Conservation (phyloP, 2,888 invertebrate species). For the Rhopalosiphum nymphaeae region DNA sequence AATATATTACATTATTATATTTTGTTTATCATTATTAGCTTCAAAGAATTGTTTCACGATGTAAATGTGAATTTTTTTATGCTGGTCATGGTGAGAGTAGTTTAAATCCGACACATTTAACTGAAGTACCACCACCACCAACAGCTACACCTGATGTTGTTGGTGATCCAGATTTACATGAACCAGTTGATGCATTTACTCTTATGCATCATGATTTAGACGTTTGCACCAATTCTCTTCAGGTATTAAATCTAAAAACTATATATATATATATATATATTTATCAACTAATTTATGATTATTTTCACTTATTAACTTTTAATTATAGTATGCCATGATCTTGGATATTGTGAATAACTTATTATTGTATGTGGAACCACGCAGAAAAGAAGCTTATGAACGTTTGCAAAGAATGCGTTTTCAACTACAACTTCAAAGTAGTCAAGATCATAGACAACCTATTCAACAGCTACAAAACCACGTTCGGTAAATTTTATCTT, state of each 20-base stretch:
- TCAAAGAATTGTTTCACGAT: constrained; percentile 86
- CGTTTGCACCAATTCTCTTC: constrained; percentile 95
- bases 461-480: constrained; percentile 92
- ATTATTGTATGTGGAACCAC: constrained; percentile 95
- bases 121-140: constrained; percentile 78
- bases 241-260: constrained; percentile 73
- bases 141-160: constrained; percentile 83
- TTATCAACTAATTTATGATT: constrained; percentile 65
- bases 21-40: constrained; percentile 74
- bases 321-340: constrained; percentile 90
- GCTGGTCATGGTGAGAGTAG: constrained; percentile 90
- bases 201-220: constrained; percentile 98
- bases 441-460: constrained; percentile 91
- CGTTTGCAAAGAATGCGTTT: constrained; percentile 93
- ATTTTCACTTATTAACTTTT: background rate
- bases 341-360: constrained; percentile 98
- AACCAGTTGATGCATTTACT: constrained; percentile 96
- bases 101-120: constrained; percentile 77
- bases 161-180: constrained; percentile 73
- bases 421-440: constrained; percentile 90
- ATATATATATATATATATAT: background rate
- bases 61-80: constrained; percentile 98
- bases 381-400: constrained; percentile 90
- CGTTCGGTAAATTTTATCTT: constrained; percentile 70
- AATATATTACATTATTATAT: background rate